These are phyloP conservation scores for Hecatera dysodea DNA, from an alignment of 2,888 invertebrate genomes.

Conservation along the genomic window DNA sequence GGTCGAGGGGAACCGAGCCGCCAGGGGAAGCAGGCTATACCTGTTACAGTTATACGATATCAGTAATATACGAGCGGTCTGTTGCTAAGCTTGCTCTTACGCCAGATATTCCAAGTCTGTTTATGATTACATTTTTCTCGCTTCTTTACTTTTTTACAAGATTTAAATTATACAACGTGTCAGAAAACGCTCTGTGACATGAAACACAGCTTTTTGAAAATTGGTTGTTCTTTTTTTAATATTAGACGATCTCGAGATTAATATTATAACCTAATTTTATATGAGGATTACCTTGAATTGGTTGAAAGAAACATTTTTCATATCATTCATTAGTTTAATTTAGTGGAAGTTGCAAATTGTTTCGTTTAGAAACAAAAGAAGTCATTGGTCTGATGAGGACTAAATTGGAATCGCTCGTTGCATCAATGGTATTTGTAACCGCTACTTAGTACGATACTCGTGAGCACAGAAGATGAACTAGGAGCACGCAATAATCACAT, in stretches of 20 bases:
- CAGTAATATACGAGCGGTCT: conserved; percentile 59
- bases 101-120: conserved; percentile 69
- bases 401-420: conserved; percentile 41
- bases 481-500: conserved; percentile 61
- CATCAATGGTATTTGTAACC: conserved; percentile 44
- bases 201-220: conserved; percentile 67
- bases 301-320: conserved; percentile 39
- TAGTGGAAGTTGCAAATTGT: conserved; percentile 5
- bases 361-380: conserved; percentile 11
- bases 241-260: conserved; percentile 55
- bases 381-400: conserved; percentile 13
- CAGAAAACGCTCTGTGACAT: conserved; percentile 69
- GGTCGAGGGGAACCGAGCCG: conserved; percentile 77
- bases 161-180: conserved; percentile 71
- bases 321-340: conserved; percentile 22
- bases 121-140: conserved; percentile 71
- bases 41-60: conserved; percentile 63
- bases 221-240: conserved; percentile 56
- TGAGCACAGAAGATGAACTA: conserved; percentile 38
- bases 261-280: conserved; percentile 66
- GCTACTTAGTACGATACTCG: conserved; percentile 35
- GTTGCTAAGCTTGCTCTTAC: conserved; percentile 67
- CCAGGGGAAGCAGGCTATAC: conserved; percentile 56
- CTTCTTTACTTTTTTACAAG: conserved; percentile 66
- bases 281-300: conserved; percentile 51